phyloP scores from a whole-genome alignment of 2,888 invertebrate species.

The Zaprionus bogoriensis region DNA sequence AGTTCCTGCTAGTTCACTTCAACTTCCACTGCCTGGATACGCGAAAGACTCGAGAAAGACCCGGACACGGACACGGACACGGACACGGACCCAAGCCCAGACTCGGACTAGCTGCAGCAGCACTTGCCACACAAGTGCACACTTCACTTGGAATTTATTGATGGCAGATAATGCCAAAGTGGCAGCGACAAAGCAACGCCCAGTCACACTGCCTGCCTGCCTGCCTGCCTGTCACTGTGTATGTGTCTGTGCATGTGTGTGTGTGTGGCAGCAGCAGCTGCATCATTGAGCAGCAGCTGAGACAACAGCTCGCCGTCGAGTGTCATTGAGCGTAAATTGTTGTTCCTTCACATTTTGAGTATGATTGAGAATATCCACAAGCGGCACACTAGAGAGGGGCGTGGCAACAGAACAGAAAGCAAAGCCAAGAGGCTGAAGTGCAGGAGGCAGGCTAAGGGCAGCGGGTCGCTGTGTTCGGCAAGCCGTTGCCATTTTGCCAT shows the following conservation, averaged over 20 bases:
- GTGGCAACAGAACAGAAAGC: neutral
- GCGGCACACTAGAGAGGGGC: too few species aligned
- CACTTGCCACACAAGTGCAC: slow-evolving; percentile 76
- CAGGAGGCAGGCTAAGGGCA: neutral
- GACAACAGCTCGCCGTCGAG: slow-evolving; percentile 70
- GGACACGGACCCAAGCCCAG: neutral
- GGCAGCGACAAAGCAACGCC: slow-evolving; percentile 70
- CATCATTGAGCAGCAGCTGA: slow-evolving; percentile 42
- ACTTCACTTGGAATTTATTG: slow-evolving; percentile 79
- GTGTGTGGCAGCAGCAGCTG: slow-evolving; percentile 15
- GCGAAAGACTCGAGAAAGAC: too few species aligned
- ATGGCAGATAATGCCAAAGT: slow-evolving; percentile 77
- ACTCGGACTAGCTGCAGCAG: slow-evolving; percentile 34
- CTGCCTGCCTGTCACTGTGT: neutral
- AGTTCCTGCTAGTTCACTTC: neutral
- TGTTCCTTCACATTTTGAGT: slow-evolving; percentile 79
- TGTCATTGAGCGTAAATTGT: slow-evolving; percentile 81
- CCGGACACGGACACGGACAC: too few species aligned
- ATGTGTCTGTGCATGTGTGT: neutral
- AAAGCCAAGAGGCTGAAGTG: neutral
- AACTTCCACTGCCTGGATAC: neutral
- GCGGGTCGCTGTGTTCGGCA: slow-evolving; percentile 34
- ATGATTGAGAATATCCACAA: slow-evolving; percentile 79
- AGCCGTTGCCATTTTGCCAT: slow-evolving; percentile 48
- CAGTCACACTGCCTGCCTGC: neutral